Percentiles rank a stretch among this genome's conserved stretches.
Evolutionary conservation across 2,888 invertebrate genomes (phyloP).

Genomic region (Diarsia mendica): DNA sequence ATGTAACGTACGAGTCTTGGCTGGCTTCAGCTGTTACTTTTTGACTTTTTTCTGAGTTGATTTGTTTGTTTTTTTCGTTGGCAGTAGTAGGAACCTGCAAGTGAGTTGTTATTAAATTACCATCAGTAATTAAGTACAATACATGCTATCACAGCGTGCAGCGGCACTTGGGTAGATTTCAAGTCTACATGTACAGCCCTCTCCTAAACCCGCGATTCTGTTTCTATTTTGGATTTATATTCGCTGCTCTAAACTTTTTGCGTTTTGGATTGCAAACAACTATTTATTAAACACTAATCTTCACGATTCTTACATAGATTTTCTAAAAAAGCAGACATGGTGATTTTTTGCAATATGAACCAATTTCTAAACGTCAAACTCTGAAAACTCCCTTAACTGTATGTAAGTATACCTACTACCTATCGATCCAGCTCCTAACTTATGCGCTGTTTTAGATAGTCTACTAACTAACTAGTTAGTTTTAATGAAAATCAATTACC

Average conservation of each 20-base stretch:
- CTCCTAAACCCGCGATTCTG: no score
- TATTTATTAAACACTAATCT: not conserved
- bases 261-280: not conserved
- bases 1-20: conserved; percentile 17
- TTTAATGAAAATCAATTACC: conserved; percentile 66
- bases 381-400: conserved; percentile 1
- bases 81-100: not conserved
- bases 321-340: not conserved
- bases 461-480: conserved; percentile 49
- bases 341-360: not conserved
- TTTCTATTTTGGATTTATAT: not conserved
- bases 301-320: not conserved
- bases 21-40: conserved; percentile 27
- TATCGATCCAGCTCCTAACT: conserved; percentile 33
- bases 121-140: not conserved
- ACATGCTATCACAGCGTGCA: not conserved
- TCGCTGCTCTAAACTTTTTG: not conserved
- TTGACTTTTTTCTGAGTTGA: conserved; percentile 1
- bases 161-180: not conserved
- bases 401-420: conserved; percentile 8
- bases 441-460: conserved; percentile 33
- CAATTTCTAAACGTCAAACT: conserved; percentile 1
- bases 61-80: not conserved
- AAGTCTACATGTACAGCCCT: not conserved
- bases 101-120: not conserved